phyloP scores from a whole-genome alignment of 2,797 vertebrate species.

The Macropus fuliginosus region DNA sequence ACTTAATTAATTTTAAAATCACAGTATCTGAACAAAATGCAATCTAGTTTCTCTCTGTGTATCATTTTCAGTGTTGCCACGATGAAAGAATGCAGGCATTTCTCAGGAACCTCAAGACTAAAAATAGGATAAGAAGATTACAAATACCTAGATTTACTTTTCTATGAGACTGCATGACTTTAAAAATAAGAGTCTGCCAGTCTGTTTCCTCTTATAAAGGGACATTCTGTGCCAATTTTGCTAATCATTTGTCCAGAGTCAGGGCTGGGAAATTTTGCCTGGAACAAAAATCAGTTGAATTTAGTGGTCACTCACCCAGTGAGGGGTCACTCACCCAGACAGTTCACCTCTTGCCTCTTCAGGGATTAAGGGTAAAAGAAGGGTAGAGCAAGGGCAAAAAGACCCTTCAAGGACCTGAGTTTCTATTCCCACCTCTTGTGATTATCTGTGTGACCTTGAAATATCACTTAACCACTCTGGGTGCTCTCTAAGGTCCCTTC shows the following conservation, averaged over 20 bases:
- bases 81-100: constrained; percentile 39
- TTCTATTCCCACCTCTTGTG: background rate
- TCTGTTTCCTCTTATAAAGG: constrained; percentile 57
- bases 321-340: background rate
- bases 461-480: background rate
- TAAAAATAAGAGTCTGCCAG: constrained; percentile 12
- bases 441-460: background rate
- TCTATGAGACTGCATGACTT: constrained; percentile 40
- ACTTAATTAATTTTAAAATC: constrained; percentile 47
- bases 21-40: constrained; percentile 5
- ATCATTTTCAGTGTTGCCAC: constrained; percentile 56
- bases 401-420: background rate
- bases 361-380: background rate
- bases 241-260: constrained; percentile 37
- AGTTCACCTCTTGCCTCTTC: background rate
- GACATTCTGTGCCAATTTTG: constrained; percentile 41
- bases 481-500: background rate
- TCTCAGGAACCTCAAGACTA: constrained; percentile 61
- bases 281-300: constrained; percentile 10
- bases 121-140: constrained; percentile 66
- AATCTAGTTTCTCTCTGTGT: constrained; percentile 25
- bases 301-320: too few relatives aligned
- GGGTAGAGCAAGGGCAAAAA: background rate
- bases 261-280: constrained; percentile 28
- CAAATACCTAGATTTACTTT: constrained; percentile 20